Evolutionary conservation across 1,140 invertebrate species (phyloP).

Genomic region (Fopius arisanus): DNA sequence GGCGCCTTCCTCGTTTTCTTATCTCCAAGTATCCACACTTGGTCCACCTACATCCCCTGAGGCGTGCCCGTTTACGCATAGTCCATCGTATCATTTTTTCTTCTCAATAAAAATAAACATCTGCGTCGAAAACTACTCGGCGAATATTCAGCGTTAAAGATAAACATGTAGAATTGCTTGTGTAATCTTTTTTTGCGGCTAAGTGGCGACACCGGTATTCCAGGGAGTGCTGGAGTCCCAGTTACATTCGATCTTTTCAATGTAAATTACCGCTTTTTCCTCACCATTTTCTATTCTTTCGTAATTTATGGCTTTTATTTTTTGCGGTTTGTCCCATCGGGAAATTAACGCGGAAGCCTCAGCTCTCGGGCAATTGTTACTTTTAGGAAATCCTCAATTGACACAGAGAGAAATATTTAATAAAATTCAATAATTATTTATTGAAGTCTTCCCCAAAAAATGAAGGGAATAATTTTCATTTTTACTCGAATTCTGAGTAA

Average conservation of each 20-base stretch:
- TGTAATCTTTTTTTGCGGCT: slow-evolving; percentile 1
- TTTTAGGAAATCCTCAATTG: too few species aligned
- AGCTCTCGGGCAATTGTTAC: too few species aligned
- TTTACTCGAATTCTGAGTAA: too few species aligned
- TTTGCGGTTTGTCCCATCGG: too few species aligned
- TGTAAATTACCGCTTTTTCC: background rate
- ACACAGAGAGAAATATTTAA: too few species aligned
- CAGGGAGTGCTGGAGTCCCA: background rate
- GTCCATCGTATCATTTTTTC: slow-evolving; percentile 15
- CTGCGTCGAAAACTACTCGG: background rate
- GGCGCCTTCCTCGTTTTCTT: slow-evolving; percentile 22
- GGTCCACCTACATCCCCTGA: slow-evolving; percentile 23
- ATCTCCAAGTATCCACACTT: slow-evolving; percentile 11
- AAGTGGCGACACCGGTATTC: slow-evolving; percentile 8
- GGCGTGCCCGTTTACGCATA: slow-evolving; percentile 10
- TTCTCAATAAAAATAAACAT: background rate
- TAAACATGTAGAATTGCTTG: slow-evolving; percentile 15
- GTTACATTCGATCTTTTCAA: background rate
- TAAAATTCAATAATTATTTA: too few species aligned
- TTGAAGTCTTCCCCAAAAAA: too few species aligned
- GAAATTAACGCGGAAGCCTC: too few species aligned
- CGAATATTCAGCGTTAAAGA: slow-evolving; percentile 2
- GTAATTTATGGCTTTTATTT: too few species aligned
- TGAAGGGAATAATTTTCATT: too few species aligned
- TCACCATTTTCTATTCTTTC: background rate